Percentiles rank a stretch among this genome's conserved stretches.
Evolutionary conservation across 2,797 vertebrate genomes (phyloP).

Genomic region (Hippocampus kuda): DNA sequence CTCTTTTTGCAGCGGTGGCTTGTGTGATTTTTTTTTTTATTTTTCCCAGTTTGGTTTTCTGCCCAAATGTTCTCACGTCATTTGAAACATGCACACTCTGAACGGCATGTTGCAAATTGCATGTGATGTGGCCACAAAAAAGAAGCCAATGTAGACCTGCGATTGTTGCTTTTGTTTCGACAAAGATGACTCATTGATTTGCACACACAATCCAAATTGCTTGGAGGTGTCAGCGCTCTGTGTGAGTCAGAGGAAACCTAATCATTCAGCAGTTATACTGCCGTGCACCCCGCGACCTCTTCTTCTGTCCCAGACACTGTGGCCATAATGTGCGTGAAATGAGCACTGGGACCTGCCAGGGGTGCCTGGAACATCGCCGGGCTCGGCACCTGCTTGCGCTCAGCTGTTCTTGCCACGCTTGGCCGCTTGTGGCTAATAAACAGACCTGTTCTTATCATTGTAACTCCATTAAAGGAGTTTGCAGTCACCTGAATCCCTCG

Average conservation of each 20-base stretch:
- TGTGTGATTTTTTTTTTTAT: constrained; percentile 43
- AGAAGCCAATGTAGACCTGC: constrained; percentile 13
- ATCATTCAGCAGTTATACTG: constrained; percentile 62
- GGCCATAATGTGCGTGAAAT: constrained; percentile 68
- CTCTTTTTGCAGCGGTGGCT: constrained; percentile 33
- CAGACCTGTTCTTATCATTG: constrained; percentile 64
- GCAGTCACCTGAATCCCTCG: constrained; percentile 57
- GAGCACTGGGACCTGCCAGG: constrained; percentile 54
- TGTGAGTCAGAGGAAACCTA: constrained; percentile 52
- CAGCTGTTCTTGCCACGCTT: constrained; percentile 65
- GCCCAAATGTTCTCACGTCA: constrained; percentile 24
- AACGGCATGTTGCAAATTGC: constrained; percentile 3
- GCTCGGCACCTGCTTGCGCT: constrained; percentile 62
- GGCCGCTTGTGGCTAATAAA: constrained; percentile 64
- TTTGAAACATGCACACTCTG: constrained; percentile 25
- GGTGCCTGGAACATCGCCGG: constrained; percentile 51
- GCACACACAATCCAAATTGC: constrained; percentile 56
- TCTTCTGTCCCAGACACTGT: constrained; percentile 44
- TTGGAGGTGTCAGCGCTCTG: constrained; percentile 38
- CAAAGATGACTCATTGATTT: constrained; percentile 63
- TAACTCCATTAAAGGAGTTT: constrained; percentile 61
- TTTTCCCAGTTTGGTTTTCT: constrained; percentile 21
- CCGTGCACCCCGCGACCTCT: constrained; percentile 48
- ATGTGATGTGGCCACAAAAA: constrained; percentile 18
- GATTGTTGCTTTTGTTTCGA: constrained; percentile 26